phyloP scores from a whole-genome alignment of 2,113 vertebrate genomes.

The Ammodytes dubius region DNA sequence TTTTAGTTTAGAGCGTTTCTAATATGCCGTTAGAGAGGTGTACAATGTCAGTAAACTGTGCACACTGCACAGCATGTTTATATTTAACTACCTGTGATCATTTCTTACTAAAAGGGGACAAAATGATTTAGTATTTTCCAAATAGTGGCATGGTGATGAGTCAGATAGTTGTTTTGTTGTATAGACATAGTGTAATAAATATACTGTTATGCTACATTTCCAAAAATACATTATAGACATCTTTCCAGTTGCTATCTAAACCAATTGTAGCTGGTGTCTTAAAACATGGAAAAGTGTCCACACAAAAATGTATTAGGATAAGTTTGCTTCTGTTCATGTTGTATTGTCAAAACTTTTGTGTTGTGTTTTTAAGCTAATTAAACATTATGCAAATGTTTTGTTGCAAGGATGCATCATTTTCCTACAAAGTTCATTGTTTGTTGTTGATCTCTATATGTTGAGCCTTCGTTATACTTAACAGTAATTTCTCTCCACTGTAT shows the following conservation, averaged over 20 bases:
- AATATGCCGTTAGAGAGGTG: background rate
- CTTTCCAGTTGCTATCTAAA: no score
- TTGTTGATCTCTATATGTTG: conserved; percentile 7
- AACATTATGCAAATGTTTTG: background rate
- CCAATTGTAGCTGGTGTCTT: no score
- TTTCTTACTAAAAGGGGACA: background rate
- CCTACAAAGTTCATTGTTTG: background rate
- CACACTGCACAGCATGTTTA: conserved; percentile 5
- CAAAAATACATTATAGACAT: no score
- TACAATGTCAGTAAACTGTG: background rate
- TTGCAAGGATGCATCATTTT: background rate
- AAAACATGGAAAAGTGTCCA: no score
- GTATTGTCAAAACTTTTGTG: no score
- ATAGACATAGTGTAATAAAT: no score
- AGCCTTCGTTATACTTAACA: conserved; percentile 14
- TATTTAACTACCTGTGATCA: background rate
- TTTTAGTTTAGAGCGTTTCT: background rate
- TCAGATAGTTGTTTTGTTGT: background rate
- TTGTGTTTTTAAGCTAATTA: background rate
- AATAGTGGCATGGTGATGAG: no score
- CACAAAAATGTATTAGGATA: no score
- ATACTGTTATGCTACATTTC: no score
- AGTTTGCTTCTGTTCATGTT: no score
- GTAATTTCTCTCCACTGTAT: conserved; percentile 25
- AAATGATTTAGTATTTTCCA: background rate